Conservation (phyloP, 2,113 vertebrate genomes). For the Haliaeetus leucogaster region DNA sequence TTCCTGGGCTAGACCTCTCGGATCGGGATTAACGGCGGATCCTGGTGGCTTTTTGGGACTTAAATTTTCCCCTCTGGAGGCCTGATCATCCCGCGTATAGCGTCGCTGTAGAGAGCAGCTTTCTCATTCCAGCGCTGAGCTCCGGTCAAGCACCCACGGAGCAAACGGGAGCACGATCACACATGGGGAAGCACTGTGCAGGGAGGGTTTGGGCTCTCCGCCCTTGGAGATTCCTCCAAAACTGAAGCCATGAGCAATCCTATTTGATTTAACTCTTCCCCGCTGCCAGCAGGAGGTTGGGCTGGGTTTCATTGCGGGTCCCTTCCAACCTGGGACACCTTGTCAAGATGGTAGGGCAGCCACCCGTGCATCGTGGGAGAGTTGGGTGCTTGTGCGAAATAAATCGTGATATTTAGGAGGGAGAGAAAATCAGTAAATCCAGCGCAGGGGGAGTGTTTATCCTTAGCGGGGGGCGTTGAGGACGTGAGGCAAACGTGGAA, state of each 20-base stretch:
- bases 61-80: neutral
- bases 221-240: too few relatives aligned
- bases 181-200: too few relatives aligned
- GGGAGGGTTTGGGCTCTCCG: neutral
- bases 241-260: neutral
- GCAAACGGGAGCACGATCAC: neutral
- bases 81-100: too few relatives aligned
- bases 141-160: neutral
- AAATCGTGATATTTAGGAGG: neutral
- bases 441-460: too few relatives aligned
- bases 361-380: fast-evolving
- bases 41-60: neutral
- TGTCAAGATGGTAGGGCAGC: neutral
- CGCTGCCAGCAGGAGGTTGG: too few relatives aligned
- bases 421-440: neutral
- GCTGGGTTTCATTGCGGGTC: neutral
- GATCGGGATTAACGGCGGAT: too few relatives aligned
- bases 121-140: neutral
- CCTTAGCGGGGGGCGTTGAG: too few relatives aligned
- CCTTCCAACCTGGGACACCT: neutral
- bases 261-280: too few relatives aligned
- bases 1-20: too few relatives aligned
- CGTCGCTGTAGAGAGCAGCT: neutral
- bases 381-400: neutral
- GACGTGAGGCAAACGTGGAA: too few relatives aligned